Evolutionary conservation across 2,888 invertebrate species (phyloP), one percentile per base, ranked within the genome.

Genomic region (Agonopterix arenella): DNA sequence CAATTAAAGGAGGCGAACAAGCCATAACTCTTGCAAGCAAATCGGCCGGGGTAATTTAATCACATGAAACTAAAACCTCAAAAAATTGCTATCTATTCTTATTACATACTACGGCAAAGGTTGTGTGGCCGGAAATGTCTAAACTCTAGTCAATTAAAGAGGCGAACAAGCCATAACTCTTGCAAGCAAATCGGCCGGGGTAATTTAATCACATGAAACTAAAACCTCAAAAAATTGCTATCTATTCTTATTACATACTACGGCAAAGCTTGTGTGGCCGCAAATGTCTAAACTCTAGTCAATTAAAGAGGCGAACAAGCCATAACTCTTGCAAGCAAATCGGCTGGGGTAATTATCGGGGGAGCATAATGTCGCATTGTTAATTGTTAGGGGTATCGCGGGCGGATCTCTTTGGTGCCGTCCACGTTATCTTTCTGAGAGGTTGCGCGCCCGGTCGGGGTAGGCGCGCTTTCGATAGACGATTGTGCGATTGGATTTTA

Each of bases 311-410:
- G 55, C 51, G 59, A 64, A 73, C 73, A 76, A 70, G 78, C 80
- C 69, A 79, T 84, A 84, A 82, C 60, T 83, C 73, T 75, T 65
- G 60, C 60, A 56, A 67, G 73, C 80, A 75, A 83, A 84, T 83
- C 77, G 76, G 62, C 66, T 5, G 7, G 28, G 64, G 84, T 88
- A 89, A 89, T 89, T 89, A 86, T 84, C 84, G 81, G 79, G 74
- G 70, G 75, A 81, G 80, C 84, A 88, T 89, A 89, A 89, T 88
- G 88, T 88, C 83, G 79, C 88, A 88, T 89, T 89, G 88, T 89
- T 89, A 88, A 89, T 89, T 89, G 88, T 89, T 86, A 74, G 74
- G 61, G 59, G 68, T 85, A 88, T 88, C 88, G 68, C 61, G 56
- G 73, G 73, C 88, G 88, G 88, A 89, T 89, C 88, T 89, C 88